Base-by-base conservation (phyloP, 53 echinoderm and acorn worm genomes). In the Antedon mediterranea region DNA sequence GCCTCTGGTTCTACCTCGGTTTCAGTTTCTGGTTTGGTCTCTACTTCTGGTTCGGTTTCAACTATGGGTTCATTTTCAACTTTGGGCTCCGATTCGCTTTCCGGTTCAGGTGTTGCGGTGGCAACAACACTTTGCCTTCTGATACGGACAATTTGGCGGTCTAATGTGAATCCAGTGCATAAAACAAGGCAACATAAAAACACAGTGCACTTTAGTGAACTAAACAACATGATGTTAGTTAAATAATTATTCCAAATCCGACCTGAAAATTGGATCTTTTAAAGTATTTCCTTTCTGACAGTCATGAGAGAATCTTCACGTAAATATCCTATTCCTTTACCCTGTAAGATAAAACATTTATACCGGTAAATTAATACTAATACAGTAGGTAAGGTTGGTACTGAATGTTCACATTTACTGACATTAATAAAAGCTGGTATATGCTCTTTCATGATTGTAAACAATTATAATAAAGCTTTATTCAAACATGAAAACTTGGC, bases 141-240 rank as follows among this genome's bases (percentile, higher is more conserved):
- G 57, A 57, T 23, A 57, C 23, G 11, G 11, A 57, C 23, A 23
- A 3, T 57, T 57, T 57, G 15, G 88, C 33, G 76, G 76, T 71
- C 88, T 86, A 18, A 90, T 81, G 74, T 85, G 88, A 82, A 86
- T 57, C 57, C 57, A 11, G 3, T 57, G 57, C 57, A 57, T 18
- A 57, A 3, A 57, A 18, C 23, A 2, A 57, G 57, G 18, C 57
- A 57, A 3, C 57, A 2, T 57, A 57, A 57, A 2, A 57, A 57
- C 23, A 57, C 7, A 15, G 23, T 57, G 57, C 57, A 57, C 57
- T 57, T 57, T 26, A 57, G 23, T 57, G 57, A 57, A 57, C 3
- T 15, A 23, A 57, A 57, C 11, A 57, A 41, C 41, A 41, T 41
- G 41, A 41, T 57, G 57, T 18, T 57, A 15, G 23, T 57, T 23